Evolutionary conservation across 2,113 vertebrate genomes (phyloP).

Genomic region (Fulica atra): DNA sequence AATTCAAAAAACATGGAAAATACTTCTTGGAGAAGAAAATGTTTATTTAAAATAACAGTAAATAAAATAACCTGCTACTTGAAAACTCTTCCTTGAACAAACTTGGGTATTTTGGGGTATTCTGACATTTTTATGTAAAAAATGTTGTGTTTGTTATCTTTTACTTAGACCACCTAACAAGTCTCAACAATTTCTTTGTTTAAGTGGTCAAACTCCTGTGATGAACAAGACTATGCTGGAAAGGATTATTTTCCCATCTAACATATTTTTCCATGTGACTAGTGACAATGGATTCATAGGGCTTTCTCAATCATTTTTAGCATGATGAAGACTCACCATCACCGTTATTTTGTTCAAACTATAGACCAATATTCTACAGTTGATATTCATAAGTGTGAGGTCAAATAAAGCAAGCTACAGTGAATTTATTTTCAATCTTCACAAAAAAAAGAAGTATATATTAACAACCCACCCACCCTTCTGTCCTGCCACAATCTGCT

Average conservation of each 20-base stretch:
- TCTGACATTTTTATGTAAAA: background rate
- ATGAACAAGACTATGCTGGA: background rate
- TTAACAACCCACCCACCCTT: background rate
- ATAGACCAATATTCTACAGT: background rate
- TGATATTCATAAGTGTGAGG: background rate
- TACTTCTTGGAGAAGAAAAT: background rate
- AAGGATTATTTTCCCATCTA: conserved; percentile 18
- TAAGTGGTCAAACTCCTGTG: background rate
- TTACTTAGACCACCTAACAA: background rate
- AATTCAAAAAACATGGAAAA: background rate
- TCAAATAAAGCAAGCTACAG: background rate
- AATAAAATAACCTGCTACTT: background rate
- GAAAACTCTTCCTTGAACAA: background rate
- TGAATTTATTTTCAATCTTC: background rate
- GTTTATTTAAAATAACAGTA: background rate
- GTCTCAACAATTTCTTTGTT: conserved; percentile 15
- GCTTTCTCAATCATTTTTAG: background rate
- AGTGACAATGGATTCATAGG: background rate
- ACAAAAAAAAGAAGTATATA: background rate
- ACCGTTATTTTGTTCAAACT: background rate
- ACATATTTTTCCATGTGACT: conserved; percentile 5
- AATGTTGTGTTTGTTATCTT: background rate
- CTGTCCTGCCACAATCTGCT: background rate
- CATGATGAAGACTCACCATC: background rate
- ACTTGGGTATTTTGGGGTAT: background rate